A percentile compares a stretch with the other conserved stretches of the same genome.
Conservation (phyloP, 2,113 vertebrate genomes). For the Naja naja region DNA sequence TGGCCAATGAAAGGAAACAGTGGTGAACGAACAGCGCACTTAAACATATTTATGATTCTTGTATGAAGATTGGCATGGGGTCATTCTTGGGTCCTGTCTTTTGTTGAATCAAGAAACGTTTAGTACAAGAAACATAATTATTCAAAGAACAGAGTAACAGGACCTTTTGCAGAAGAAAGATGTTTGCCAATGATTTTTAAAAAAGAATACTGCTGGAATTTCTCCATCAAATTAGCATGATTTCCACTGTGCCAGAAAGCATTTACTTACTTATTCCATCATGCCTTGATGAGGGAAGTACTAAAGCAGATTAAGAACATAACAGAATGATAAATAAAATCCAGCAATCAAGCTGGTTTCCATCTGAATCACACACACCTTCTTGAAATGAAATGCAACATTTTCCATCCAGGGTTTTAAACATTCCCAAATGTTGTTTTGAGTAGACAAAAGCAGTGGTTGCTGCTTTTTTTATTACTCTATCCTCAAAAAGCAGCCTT, state of each 20-base stretch:
- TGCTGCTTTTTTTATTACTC: constrained; percentile 1
- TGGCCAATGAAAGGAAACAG: neutral
- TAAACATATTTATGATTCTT: neutral
- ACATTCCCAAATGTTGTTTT: neutral
- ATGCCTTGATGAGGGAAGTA: constrained; percentile 8
- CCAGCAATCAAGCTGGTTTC: constrained; percentile 24
- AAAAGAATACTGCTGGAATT: constrained; percentile 29
- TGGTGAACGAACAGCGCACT: neutral
- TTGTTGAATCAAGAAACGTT: neutral
- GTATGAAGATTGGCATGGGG: neutral
- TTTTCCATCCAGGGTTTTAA: neutral
- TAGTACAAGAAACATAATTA: neutral
- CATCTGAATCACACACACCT: neutral
- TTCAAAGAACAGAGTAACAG: neutral
- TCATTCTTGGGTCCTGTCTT: neutral
- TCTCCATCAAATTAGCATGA: constrained; percentile 36
- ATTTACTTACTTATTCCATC: constrained; percentile 25
- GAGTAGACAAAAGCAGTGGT: constrained; percentile 21
- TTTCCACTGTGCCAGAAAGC: constrained; percentile 41
- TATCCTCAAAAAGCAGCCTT: neutral
- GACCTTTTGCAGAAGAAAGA: neutral
- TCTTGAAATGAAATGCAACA: neutral
- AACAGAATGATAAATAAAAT: neutral
- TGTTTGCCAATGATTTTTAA: constrained; percentile 2
- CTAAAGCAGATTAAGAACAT: neutral